Evolutionary conservation across 2,888 invertebrate genomes (phyloP).

Genomic region (Drosophila nr. perissopoda): DNA sequence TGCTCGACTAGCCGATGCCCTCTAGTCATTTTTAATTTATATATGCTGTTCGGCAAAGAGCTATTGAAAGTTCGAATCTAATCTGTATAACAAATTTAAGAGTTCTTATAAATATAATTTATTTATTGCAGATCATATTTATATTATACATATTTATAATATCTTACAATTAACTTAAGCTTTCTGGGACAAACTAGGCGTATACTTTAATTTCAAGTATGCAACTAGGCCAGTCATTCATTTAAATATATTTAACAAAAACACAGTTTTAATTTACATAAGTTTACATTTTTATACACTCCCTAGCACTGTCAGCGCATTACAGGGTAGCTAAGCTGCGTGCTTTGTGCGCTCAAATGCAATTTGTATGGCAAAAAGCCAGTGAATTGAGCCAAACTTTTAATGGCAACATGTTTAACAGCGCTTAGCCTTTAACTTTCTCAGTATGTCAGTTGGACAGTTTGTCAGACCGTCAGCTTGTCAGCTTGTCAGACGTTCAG

Average conservation of each 20-base stretch:
- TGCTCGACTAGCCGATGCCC: not conserved
- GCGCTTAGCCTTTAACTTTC: constrained; percentile 60
- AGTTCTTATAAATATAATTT: not conserved
- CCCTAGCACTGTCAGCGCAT: not conserved
- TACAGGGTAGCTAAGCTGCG: constrained; percentile 2
- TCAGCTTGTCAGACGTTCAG: constrained; percentile 22
- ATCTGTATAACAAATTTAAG: not conserved
- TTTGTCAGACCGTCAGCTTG: constrained; percentile 15
- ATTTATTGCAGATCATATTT: not conserved
- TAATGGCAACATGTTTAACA: constrained; percentile 67
- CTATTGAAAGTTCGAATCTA: not conserved
- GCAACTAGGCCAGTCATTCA: not conserved
- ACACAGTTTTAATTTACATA: not conserved
- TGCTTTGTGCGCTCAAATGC: constrained; percentile 7
- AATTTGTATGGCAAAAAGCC: constrained; percentile 4
- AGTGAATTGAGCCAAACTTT: constrained; percentile 54
- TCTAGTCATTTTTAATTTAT: not conserved
- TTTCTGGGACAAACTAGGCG: too few species aligned
- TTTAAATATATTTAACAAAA: not conserved
- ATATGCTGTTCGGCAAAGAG: not conserved
- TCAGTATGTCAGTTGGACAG: constrained; percentile 29
- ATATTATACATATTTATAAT: not conserved
- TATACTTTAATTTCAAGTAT: not conserved
- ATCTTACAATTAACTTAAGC: not conserved
- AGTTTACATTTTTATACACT: not conserved